Evolutionary conservation across 1,140 invertebrate genomes (phyloP).

Genomic region (Chymomyza costata): DNA sequence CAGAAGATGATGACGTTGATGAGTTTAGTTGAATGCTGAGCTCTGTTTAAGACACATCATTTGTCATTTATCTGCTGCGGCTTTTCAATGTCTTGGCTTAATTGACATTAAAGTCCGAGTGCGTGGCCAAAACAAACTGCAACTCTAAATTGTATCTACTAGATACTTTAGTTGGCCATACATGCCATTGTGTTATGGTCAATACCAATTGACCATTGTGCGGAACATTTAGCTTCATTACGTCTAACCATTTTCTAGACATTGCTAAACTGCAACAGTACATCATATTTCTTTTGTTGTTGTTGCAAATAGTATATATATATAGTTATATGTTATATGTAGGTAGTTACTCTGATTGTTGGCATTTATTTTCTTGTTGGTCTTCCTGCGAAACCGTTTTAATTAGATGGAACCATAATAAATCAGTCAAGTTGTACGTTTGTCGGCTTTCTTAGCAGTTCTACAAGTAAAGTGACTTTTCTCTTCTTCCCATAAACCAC

Average conservation of each 20-base stretch:
- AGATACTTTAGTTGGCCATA: neutral
- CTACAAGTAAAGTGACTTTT: slow-evolving; percentile 20
- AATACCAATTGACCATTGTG: slow-evolving; percentile 67
- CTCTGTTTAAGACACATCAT: slow-evolving; percentile 63
- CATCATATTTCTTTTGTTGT: neutral
- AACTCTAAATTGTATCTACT: too few species aligned
- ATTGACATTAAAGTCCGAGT: slow-evolving; percentile 50
- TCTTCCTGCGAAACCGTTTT: slow-evolving; percentile 59
- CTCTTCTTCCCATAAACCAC: slow-evolving; percentile 38
- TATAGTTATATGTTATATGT: too few species aligned
- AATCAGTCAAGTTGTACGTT: slow-evolving; percentile 31
- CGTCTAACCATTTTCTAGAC: slow-evolving; percentile 67
- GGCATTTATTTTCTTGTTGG: slow-evolving; percentile 10
- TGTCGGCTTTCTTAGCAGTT: neutral
- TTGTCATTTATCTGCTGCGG: slow-evolving; percentile 69
- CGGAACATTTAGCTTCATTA: slow-evolving; percentile 72
- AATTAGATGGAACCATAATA: slow-evolving; percentile 71
- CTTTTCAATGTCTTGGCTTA: slow-evolving; percentile 65
- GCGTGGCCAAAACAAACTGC: slow-evolving; percentile 4
- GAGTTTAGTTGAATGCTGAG: slow-evolving; percentile 25
- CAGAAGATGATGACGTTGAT: slow-evolving; percentile 4
- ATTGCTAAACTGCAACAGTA: neutral
- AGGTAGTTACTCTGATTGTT: too few species aligned
- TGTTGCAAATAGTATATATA: too few species aligned
- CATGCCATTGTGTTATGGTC: slow-evolving; percentile 52